Evolutionary conservation across 2,888 invertebrate species (phyloP), one percentile per base, ranked within the genome.

Genomic region (Aspidapion aeneum): DNA sequence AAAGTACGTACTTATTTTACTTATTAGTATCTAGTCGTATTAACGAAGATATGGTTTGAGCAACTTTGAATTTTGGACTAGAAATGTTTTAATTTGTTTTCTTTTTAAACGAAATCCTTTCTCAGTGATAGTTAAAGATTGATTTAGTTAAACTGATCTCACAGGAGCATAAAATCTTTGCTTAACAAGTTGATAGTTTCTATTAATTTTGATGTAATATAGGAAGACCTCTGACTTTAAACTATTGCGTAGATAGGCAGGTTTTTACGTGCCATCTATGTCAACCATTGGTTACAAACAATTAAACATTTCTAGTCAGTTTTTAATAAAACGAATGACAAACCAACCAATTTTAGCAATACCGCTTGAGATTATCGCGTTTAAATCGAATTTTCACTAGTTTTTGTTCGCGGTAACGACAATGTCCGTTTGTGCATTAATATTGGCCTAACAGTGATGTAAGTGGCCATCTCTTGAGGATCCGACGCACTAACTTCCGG

Each of bases 391-490:
- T 55, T 55, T 21, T 16, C 20, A 21, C 55, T 21, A n/a, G 1
- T 20, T 55, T 55, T 55, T 1, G 19, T 55, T 17, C 21, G 2
- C 55, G 20, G 55, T 20, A 55, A 55, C 55, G 55, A 55, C 21
- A 55, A 21, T 21, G 55, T 20, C 55, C 55, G 55, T 21, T 21
- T 21, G 55, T 21, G 35, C 35, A 35, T 35, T 12, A 12, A 12
- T 12, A 35, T 35, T 12, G 35, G 35, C 35, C 35, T 35, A 35
- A 12, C 35, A 12, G 35, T 35, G 3, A 35, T 12, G 35, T 35
- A 35, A 3, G 12, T 35, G 35, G 35, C 35, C 35, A 35, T 35
- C 12, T 35, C 35, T 35, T 35, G 35, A 35, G 35, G 5, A 12
- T 35, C 35, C 12, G 35, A 35, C 35, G 35, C 12, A 7, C 35